phyloP scores from a whole-genome alignment of 2,797 vertebrate genomes.

The Peromyscus attwateri region DNA sequence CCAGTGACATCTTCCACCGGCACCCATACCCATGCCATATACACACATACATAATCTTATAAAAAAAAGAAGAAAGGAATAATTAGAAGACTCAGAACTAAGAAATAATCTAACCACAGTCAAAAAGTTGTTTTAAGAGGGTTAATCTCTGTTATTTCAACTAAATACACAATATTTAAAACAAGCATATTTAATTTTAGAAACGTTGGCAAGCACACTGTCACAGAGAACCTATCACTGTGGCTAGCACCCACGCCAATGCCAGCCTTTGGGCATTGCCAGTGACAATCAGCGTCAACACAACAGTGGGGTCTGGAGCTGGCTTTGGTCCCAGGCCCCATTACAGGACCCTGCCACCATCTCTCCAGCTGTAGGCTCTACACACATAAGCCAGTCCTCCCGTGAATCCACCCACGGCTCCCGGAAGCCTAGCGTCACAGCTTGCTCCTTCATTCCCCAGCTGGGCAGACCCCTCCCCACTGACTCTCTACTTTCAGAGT shows the following conservation, averaged over 20 bases:
- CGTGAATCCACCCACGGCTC: background rate
- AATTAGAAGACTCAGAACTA: constrained; percentile 15
- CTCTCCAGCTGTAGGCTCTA: background rate
- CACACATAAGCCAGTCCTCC: background rate
- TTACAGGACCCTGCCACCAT: background rate
- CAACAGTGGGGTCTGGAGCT: background rate
- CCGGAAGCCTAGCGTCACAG: background rate
- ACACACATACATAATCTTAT: background rate
- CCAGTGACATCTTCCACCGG: background rate
- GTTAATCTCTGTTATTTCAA: background rate
- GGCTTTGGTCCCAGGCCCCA: background rate
- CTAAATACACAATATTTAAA: background rate
- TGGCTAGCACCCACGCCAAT: background rate
- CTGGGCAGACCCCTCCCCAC: background rate
- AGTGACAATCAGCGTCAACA: background rate
- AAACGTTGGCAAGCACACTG: background rate
- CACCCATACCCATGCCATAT: too few species aligned
- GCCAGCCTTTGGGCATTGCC: background rate
- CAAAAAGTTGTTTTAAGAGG: constrained; percentile 33
- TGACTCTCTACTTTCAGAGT: background rate
- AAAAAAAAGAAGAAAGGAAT: background rate
- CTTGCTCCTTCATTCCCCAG: background rate
- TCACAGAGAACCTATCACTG: background rate
- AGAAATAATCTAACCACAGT: background rate
- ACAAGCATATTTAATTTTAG: constrained; percentile 26